phyloP scores from a whole-genome alignment of 2,113 vertebrate genomes.

The Centropus unirufus region DNA sequence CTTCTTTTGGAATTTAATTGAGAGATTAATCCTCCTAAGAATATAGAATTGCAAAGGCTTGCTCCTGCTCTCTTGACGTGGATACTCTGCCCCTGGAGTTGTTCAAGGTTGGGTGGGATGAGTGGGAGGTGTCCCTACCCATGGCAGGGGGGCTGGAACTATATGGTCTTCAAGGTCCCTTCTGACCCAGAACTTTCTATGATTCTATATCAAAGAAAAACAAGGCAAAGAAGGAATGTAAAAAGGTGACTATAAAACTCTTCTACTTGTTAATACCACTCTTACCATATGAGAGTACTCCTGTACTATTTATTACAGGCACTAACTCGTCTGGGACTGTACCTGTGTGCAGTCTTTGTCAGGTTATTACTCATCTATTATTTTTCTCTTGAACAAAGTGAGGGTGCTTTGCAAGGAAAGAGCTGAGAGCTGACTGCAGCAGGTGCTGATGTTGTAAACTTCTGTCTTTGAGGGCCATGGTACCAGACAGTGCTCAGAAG shows the following conservation, averaged over 20 bases:
- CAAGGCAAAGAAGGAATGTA: not conserved
- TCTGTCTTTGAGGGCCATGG: not conserved
- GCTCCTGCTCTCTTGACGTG: no score
- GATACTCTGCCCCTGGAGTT: no score
- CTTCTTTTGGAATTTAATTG: not conserved
- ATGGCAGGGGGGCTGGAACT: no score
- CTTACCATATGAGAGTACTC: not conserved
- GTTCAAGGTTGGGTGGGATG: no score
- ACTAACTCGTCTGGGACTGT: not conserved
- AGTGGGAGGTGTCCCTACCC: no score
- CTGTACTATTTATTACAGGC: not conserved
- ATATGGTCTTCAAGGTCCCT: no score
- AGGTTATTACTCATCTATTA: not conserved
- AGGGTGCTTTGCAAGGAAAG: not conserved
- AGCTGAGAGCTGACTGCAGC: not conserved
- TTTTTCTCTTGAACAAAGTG: not conserved
- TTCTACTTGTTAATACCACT: not conserved
- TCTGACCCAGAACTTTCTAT: no score
- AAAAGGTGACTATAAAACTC: not conserved
- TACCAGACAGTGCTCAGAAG: not conserved
- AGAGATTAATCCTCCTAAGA: not conserved
- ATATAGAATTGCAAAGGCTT: not conserved
- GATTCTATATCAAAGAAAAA: not conserved
- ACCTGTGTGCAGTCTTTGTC: fast-evolving
- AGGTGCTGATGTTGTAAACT: not conserved